Evolutionary conservation across 2,888 invertebrate genomes (phyloP).

Genomic region (Plagodis pulveraria): DNA sequence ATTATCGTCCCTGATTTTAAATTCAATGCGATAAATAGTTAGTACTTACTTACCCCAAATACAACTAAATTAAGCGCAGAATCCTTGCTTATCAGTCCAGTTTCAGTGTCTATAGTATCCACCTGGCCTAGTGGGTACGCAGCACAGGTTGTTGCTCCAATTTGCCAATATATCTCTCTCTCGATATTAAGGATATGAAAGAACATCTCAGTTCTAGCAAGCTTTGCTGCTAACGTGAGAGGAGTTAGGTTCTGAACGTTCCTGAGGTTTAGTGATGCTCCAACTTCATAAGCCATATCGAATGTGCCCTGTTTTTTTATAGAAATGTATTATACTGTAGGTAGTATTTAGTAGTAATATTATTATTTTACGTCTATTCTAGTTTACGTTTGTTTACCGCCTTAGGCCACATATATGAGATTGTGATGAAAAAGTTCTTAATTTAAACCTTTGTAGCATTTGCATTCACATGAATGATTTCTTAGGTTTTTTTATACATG

Average conservation of each 20-base stretch:
- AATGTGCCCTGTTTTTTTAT: conserved; percentile 89
- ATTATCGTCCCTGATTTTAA: no score
- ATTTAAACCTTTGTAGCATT: no score
- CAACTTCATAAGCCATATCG: conserved; percentile 97
- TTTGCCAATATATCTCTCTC: conserved; percentile 98
- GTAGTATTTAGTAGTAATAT: no score
- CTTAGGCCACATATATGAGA: no score
- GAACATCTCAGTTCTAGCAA: conserved; percentile 97
- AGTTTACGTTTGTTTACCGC: no score
- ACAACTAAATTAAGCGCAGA: conserved; percentile 98
- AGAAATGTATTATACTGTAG: no score
- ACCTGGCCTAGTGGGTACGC: conserved; percentile 98
- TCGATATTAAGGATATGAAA: conserved; percentile 98
- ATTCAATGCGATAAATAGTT: neutral
- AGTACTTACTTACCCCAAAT: conserved; percentile 91
- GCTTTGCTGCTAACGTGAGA: conserved; percentile 95
- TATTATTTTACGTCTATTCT: no score
- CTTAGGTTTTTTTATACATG: no score
- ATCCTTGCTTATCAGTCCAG: conserved; percentile 96
- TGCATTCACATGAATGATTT: no score
- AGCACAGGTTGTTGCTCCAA: conserved; percentile 97
- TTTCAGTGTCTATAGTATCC: conserved; percentile 96
- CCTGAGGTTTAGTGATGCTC: conserved; percentile 93
- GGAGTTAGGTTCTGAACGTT: conserved; percentile 96
- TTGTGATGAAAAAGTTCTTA: no score